Base-by-base conservation (phyloP, 2,888 invertebrate species). In the Heliconius sara region DNA sequence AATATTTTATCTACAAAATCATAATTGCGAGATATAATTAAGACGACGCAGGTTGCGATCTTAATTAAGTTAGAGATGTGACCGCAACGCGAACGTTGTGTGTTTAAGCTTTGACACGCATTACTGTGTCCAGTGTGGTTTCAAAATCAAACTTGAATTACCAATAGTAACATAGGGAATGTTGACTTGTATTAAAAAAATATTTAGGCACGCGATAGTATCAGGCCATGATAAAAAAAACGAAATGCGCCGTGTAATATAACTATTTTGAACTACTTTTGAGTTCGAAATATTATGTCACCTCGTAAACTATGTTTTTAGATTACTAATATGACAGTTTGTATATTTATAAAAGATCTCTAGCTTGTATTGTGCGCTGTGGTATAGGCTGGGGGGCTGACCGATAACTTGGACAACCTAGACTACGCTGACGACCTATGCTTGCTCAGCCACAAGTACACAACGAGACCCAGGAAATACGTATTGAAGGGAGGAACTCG, bases 51-150 rank as follows among this genome's bases (percentile, higher is more conserved):
- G 39, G 39, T 34, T 22, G 34, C 22, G 34, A 68, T 68, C 68
- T 68, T 12, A 43, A 68, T 68, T 68, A 68, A 39, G 68, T 68
- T 68, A 68, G 68, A 68, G 68, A 39, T 43, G 68, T 39, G 39
- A 68, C 68, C 68, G 39, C 39, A 52, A 52, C 52, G 52, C 22
- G 22, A 68, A 39, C 13, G 68, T n/a, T 65, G 16, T 16, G 65
- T 16, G n/a, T 68, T 39, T 39, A 12, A 68, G 39, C 68, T 68
- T 68, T 68, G 39, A 68, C 68, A 43, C 39, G 39, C 6, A 68
- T n/a, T 68, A 39, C 68, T 68, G n/a, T 68, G 4, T 6, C 13
- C 2, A 43, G 43, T 68, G 43, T 43, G 43, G 68, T 43, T 68
- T 43, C 12, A 25, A 43, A 43, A 43, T 68, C n/a, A 25, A 68